Evolutionary conservation across 2,888 invertebrate species (phyloP), one percentile per base, ranked within the genome.

Genomic region (Epinotia ramella): DNA sequence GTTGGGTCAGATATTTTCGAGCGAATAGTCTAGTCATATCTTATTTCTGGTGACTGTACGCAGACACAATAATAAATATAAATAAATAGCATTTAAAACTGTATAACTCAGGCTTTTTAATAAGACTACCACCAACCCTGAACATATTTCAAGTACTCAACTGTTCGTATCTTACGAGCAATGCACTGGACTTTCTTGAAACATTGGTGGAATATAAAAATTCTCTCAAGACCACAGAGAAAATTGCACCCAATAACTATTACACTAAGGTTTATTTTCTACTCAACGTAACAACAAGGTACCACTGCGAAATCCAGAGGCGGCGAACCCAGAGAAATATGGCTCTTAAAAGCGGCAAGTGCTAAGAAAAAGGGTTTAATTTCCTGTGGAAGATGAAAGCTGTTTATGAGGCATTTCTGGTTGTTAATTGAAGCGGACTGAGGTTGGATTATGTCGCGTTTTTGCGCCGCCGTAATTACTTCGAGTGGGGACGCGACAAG

Each of bases 91-190:
- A 9, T 40, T 40, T 40, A 9, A 40, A 40, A 40, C 40, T 40
- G 40, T 40, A 40, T 40, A 40, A 40, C 0, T 9, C 40, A 40
- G 40, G 9, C 40, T 9, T 40, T 40, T 63, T 44, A 18, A 24
- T 24, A 46, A 12, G 40, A 49, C n/a, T 67, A 16, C 12, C 18
- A 16, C 84, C 88, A 81, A 88, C 89, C 88, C 89, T 83, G 53
- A 78, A 78, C 82, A 81, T 83, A 85, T 84, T 83, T 86, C 86
- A 88, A 89, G 87, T 88, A 87, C 86, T 87, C 88, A 88, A 86
- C 86, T 83, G 85, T 82, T 84, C 83, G 86, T 88, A 88, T 89
- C 89, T 87, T 81, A 79, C 81, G 84, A 76, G 82, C 83, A 84
- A 87, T 87, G 88, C 87, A 87, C 86, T 84, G 85, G 84, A 87